Conservation (phyloP, 1,140 invertebrate species). For the Aphidius gifuensis region DNA sequence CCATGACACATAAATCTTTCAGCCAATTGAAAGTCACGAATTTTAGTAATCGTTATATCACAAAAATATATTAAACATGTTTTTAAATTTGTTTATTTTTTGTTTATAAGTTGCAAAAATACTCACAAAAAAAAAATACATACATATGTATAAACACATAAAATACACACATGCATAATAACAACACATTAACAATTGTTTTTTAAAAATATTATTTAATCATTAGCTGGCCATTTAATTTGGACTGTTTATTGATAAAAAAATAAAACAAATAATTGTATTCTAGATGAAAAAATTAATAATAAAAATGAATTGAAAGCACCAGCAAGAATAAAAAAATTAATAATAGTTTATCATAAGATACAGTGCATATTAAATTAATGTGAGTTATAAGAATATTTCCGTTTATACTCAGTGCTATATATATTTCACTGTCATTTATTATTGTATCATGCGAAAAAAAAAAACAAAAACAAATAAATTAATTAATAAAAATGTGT, state of each 20-base stretch:
- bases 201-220: no score
- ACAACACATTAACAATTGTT: no score
- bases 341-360: conserved; percentile 21
- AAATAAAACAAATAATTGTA: conserved; percentile 6
- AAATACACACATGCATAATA: no score
- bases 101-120: no score
- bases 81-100: no score
- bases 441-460: conserved; percentile 27
- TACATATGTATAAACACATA: no score
- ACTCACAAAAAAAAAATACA: no score
- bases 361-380: conserved; percentile 25
- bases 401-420: conserved; percentile 26
- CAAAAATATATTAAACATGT: no score
- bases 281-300: neutral
- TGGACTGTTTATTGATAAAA: neutral
- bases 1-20: no score
- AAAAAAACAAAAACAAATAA: conserved; percentile 24
- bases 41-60: no score
- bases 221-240: no score
- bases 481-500: conserved; percentile 21
- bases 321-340: neutral
- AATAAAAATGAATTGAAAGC: conserved; percentile 19
- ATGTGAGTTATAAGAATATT: conserved; percentile 24
- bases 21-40: no score
- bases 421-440: conserved; percentile 26